Percentiles rank a stretch among this genome's conserved stretches.
phyloP scores from a whole-genome alignment of 2,113 vertebrate species.

The Trematomus loennbergii region DNA sequence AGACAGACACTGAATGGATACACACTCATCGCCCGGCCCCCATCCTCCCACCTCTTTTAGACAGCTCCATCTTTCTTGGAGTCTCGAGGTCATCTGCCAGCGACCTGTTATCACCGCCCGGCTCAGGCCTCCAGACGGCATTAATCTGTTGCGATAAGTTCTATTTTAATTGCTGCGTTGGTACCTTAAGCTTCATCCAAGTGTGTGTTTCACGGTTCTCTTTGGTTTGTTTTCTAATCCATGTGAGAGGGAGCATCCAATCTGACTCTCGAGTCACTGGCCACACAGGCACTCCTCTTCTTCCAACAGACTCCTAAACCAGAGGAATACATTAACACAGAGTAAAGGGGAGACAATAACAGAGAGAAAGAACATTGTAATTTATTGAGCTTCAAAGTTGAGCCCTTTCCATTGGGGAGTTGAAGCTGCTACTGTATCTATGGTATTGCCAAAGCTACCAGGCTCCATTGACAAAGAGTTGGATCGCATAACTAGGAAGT shows the following conservation, averaged over 20 bases:
- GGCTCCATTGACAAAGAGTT: no score
- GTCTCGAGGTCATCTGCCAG: slow-evolving; percentile 72
- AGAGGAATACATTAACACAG: slow-evolving; percentile 34
- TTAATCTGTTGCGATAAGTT: slow-evolving; percentile 76
- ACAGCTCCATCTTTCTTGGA: slow-evolving; percentile 66
- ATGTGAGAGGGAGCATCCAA: slow-evolving; percentile 13
- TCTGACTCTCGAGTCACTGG: slow-evolving; percentile 56
- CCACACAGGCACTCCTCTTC: slow-evolving; percentile 75
- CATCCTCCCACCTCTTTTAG: slow-evolving; percentile 49
- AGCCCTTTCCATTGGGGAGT: no score
- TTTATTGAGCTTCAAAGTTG: neutral
- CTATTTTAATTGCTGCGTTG: slow-evolving; percentile 51
- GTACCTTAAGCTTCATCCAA: slow-evolving; percentile 51
- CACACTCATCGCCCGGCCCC: slow-evolving; percentile 18
- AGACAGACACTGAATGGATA: slow-evolving; percentile 58
- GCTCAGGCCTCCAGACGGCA: slow-evolving; percentile 58
- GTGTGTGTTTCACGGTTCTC: slow-evolving; percentile 35
- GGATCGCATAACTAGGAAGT: no score
- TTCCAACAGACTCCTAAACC: slow-evolving; percentile 78
- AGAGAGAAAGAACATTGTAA: neutral
- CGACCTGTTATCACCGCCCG: slow-evolving; percentile 75
- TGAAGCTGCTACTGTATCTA: no score
- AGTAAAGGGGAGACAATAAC: neutral
- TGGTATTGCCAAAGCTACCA: no score
- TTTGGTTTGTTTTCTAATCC: slow-evolving; percentile 53